Base-by-base conservation (phyloP, 2,797 vertebrate species). In the Spinus pinus region DNA sequence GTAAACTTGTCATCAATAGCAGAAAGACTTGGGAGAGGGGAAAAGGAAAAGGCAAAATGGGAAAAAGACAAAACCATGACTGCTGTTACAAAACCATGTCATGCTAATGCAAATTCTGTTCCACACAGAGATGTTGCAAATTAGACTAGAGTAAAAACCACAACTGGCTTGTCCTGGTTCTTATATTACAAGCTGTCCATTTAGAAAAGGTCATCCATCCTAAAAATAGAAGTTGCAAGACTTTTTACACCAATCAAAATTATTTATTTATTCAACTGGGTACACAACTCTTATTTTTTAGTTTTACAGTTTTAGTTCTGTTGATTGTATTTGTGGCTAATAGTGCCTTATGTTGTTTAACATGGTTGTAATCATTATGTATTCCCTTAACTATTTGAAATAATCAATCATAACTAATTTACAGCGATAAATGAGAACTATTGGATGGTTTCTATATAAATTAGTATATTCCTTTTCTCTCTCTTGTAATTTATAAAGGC, bases 191-290 rank as follows among this genome's bases (percentile, higher is more conserved):
- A 93, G 44, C 51, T 96, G 95, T 90, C 94, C 72, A 80, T 96
- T 97, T 97, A 93, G 62, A 95, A 83, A 86, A 95, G 64, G 77
- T 95, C 77, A 95, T 54, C 85, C 86, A 83, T 96, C 93, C 93
- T 94, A 97, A 96, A 94, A 97, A 97, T 80, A 95, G 74, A 97
- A 70, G 94, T 88, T 95, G 82, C 81, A 97, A 96, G 75, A 96
- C 96, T 97, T 67, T 89, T 96, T 93, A 95, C 72, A 96, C 42
- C 94, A 97, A 94, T 88, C 95, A 90, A 95, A 94, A 33, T 33
- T 2, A 74, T 49, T 69, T 84, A 77, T 83, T 54, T 50, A 90
- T 81, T 89, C 66, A 94, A 94, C 35, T 73, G 66, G 64, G 41
- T 39, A 47, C n/a, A 70, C 82, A 94, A 66, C 24, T 92, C 82